phyloP scores from a whole-genome alignment of 2,797 vertebrate genomes.

The Leucoraja ocellata region DNA sequence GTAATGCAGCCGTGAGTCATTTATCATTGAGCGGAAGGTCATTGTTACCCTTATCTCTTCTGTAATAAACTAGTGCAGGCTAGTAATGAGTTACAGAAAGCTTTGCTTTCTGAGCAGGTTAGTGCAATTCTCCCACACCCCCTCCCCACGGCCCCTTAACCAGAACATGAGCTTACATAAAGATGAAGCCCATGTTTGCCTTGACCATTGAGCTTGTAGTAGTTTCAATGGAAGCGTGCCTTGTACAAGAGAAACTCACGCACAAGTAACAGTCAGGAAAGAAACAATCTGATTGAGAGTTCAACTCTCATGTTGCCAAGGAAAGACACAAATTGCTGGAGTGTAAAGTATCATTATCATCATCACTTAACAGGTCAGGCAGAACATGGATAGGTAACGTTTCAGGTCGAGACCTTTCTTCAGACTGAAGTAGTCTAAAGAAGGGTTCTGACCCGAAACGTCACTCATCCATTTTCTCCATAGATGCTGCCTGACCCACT shows the following conservation, averaged over 20 bases:
- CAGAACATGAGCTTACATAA: not conserved
- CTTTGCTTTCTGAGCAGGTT: slow-evolving; percentile 48
- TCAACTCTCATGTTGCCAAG: no score
- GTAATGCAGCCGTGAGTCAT: slow-evolving; percentile 76
- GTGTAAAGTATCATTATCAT: no score
- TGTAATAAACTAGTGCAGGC: slow-evolving; percentile 73
- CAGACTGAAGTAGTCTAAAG: no score
- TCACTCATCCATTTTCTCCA: no score
- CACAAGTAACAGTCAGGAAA: no score
- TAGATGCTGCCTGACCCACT: no score
- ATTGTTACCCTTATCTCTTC: slow-evolving; percentile 80
- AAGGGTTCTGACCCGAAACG: no score
- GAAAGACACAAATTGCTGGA: no score
- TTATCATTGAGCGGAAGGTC: slow-evolving; percentile 77
- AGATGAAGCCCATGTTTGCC: no score
- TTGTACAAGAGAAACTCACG: not conserved
- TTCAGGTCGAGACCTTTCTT: no score
- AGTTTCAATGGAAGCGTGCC: not conserved
- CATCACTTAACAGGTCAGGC: no score
- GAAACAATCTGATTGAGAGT: not conserved
- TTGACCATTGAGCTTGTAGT: not conserved
- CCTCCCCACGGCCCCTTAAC: not conserved
- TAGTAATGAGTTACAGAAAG: slow-evolving; percentile 63
- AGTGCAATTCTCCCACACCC: not conserved
- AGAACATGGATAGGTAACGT: no score